These are phyloP conservation scores for Astropecten irregularis DNA, from an alignment of 53 echinoderm and acorn worm genomes.

Conservation along the genomic window DNA sequence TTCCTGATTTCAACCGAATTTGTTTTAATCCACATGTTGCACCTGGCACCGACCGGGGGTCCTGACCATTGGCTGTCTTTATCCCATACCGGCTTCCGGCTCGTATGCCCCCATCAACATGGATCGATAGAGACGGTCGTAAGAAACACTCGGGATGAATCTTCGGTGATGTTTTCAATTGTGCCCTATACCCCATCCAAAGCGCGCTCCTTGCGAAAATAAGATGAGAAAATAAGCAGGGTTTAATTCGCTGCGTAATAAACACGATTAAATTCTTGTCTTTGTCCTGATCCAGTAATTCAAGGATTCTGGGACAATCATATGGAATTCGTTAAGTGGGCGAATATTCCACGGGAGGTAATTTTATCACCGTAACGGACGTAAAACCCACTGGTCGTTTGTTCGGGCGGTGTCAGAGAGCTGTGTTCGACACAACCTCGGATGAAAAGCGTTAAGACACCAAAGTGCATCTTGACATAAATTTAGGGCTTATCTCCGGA, in stretches of 20 bases:
- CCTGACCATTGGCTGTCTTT: background rate
- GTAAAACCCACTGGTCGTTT: background rate
- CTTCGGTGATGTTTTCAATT: too few species aligned
- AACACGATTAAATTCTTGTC: background rate
- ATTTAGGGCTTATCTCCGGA: slow-evolving; percentile 36
- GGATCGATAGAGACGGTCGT: slow-evolving; percentile 9
- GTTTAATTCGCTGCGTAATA: slow-evolving; percentile 9
- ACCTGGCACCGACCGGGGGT: background rate
- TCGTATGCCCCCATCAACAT: background rate
- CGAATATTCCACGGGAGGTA: too few species aligned
- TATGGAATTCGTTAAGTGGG: slow-evolving; percentile 21
- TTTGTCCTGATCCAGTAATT: background rate
- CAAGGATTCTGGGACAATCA: slow-evolving; percentile 15
- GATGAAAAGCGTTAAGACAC: background rate
- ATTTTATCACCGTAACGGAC: too few species aligned
- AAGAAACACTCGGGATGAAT: too few species aligned
- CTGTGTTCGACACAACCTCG: slow-evolving; percentile 12
- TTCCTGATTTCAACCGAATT: background rate
- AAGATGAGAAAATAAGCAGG: background rate
- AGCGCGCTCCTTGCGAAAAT: background rate
- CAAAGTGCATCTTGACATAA: slow-evolving; percentile 24
- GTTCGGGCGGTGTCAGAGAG: background rate
- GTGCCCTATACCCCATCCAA: too few species aligned
- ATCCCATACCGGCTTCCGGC: background rate
- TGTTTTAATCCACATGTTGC: background rate